Evolutionary conservation across 2,797 vertebrate genomes (phyloP).

Genomic region (Ctenopoma kingsleyae): DNA sequence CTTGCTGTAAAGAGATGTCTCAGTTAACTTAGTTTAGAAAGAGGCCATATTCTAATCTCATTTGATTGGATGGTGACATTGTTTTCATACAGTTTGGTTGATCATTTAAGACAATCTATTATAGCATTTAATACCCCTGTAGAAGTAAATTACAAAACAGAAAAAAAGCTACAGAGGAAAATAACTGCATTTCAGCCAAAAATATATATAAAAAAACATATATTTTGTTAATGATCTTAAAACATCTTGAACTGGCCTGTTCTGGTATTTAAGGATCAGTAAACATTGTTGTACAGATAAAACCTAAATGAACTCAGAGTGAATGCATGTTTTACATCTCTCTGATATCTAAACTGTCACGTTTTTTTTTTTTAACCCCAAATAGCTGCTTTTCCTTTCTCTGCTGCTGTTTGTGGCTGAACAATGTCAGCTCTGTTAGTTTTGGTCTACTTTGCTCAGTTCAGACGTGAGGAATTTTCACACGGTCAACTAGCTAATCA

Average conservation of each 20-base stretch:
- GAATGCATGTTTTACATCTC: background rate
- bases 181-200: background rate
- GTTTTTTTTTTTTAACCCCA: background rate
- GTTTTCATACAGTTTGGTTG: background rate
- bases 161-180: no score
- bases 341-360: background rate
- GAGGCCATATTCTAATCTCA: slow-evolving; percentile 4
- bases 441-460: background rate
- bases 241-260: no score
- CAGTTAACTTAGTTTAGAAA: slow-evolving; percentile 13
- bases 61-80: background rate
- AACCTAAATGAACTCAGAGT: no score
- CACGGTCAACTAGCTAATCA: background rate
- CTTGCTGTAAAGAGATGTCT: slow-evolving; percentile 14
- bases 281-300: background rate
- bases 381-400: background rate
- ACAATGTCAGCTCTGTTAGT: background rate
- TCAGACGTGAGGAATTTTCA: background rate
- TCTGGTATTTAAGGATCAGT: background rate
- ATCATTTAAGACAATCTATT: no score
- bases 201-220: background rate
- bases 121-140: background rate
- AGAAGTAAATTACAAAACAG: slow-evolving; percentile 10
- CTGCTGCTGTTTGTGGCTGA: background rate
- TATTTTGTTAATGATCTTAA: background rate